A percentile compares a stretch with the other conserved stretches of the same genome.
Evolutionary conservation across 2,888 invertebrate species (phyloP).

Genomic region (Lysandra bellargus): DNA sequence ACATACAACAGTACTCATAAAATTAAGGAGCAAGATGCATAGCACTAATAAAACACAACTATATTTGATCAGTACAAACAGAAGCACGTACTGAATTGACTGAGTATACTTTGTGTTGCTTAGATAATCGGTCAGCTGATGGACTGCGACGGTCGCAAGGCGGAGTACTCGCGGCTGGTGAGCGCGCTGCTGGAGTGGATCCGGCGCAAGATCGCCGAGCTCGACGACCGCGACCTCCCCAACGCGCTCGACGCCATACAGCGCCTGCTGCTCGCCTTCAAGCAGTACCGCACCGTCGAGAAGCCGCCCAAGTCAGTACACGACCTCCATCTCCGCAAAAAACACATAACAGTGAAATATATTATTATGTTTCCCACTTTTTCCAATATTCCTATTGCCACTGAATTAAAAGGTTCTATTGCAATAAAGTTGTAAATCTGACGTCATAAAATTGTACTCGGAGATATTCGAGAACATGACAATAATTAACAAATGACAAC

Average conservation of each 20-base stretch:
- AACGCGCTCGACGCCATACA: slow-evolving; percentile 98
- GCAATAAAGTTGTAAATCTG: background rate
- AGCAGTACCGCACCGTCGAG: slow-evolving; percentile 96
- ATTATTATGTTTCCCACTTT: background rate
- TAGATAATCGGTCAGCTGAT: slow-evolving; percentile 98
- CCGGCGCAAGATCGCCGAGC: slow-evolving; percentile 87
- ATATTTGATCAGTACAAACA: too few species aligned
- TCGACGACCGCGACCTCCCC: slow-evolving; percentile 93
- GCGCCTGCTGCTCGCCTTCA: slow-evolving; percentile 92
- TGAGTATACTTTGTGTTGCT: background rate
- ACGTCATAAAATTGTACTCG: background rate
- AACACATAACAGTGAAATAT: background rate
- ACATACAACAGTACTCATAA: too few species aligned
- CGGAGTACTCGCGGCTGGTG: slow-evolving; percentile 92
- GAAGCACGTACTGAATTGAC: too few species aligned
- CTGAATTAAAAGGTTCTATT: too few species aligned
- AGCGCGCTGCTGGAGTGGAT: slow-evolving; percentile 97
- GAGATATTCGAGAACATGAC: background rate
- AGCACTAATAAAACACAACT: too few species aligned
- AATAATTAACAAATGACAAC: too few species aligned
- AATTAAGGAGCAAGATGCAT: too few species aligned
- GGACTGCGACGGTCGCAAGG: slow-evolving; percentile 95
- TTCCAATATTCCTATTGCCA: background rate
- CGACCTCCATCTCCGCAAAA: background rate
- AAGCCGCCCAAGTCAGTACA: slow-evolving; percentile 95